phyloP scores from a whole-genome alignment of 2,888 invertebrate species.

The Cephus pygmeus region DNA sequence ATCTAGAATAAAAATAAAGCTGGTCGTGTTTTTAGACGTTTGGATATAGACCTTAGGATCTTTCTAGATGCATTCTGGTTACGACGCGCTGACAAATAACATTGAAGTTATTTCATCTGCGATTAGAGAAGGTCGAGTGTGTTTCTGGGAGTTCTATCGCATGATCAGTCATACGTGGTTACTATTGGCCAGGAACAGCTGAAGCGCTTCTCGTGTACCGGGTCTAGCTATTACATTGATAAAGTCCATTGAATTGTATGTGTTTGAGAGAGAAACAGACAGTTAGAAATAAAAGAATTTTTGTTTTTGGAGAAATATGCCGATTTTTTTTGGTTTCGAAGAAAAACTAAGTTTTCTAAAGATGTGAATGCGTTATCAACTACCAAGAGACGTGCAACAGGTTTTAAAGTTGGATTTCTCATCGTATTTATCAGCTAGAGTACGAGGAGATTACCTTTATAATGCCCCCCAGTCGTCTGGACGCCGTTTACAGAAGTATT shows the following conservation, averaged over 20 bases:
- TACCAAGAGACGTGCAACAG: background rate
- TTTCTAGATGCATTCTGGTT: background rate
- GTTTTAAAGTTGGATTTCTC: conserved; percentile 12
- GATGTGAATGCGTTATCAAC: background rate
- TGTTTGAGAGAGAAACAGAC: background rate
- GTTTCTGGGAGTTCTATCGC: background rate
- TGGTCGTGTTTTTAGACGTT: background rate
- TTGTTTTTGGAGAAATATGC: background rate
- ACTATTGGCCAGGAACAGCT: background rate
- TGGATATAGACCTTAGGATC: background rate
- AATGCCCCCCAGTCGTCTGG: conserved; percentile 69
- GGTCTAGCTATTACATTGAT: background rate
- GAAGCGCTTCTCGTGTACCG: background rate
- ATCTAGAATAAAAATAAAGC: background rate
- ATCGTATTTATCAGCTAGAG: conserved; percentile 10
- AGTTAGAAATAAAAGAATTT: background rate
- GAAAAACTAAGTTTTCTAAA: background rate
- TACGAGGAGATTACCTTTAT: conserved; percentile 10
- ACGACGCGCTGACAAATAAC: background rate
- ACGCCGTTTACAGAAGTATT: conserved; percentile 86
- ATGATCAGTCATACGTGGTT: background rate
- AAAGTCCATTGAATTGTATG: background rate
- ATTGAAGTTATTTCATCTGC: background rate
- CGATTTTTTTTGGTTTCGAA: background rate
- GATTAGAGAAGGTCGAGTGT: background rate